Evolutionary conservation across 1,140 invertebrate genomes (phyloP).

Genomic region (Lordiphosa collinella): DNA sequence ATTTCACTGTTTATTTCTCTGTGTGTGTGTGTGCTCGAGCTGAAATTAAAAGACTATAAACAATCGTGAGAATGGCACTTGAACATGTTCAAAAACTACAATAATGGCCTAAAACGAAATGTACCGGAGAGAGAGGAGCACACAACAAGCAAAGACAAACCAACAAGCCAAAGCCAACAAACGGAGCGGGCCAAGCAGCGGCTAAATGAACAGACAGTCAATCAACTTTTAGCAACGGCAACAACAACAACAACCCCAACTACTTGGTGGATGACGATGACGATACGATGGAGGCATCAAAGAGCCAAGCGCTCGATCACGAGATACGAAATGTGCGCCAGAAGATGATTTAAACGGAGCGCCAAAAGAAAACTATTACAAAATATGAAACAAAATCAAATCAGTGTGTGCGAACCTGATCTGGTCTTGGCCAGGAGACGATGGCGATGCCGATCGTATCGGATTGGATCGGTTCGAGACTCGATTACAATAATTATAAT

Average conservation of each 20-base stretch:
- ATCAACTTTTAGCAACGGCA: conserved; percentile 72
- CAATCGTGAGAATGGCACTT: conserved; percentile 78
- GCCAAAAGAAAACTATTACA: conserved; percentile 67
- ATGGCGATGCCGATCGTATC: conserved; percentile 53
- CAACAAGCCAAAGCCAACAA: conserved; percentile 35
- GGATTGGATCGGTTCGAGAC: conserved; percentile 75
- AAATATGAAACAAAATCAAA: conserved; percentile 69
- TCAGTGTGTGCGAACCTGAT: conserved; percentile 57
- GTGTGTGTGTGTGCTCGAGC: conserved; percentile 41
- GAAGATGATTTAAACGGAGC: conserved; percentile 69
- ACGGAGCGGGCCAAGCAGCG: conserved; percentile 33
- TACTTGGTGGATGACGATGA: conserved; percentile 37
- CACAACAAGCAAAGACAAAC: conserved; percentile 23
- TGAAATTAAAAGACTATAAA: conserved; percentile 78
- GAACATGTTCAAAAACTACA: conserved; percentile 76
- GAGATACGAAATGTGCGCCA: background rate
- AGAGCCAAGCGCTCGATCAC: background rate
- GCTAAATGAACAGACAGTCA: conserved; percentile 76
- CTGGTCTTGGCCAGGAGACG: conserved; percentile 9
- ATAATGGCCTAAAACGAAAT: conserved; percentile 74
- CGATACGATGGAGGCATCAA: conserved; percentile 12
- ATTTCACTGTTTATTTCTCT: conserved; percentile 74
- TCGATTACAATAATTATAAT: conserved; percentile 79
- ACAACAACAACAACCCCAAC: conserved; percentile 43
- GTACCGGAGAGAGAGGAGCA: conserved; percentile 18